Percentiles rank a stretch among this genome's conserved stretches.
phyloP scores from a whole-genome alignment of 2,888 invertebrate species.

The Ichneumoninae sp. region DNA sequence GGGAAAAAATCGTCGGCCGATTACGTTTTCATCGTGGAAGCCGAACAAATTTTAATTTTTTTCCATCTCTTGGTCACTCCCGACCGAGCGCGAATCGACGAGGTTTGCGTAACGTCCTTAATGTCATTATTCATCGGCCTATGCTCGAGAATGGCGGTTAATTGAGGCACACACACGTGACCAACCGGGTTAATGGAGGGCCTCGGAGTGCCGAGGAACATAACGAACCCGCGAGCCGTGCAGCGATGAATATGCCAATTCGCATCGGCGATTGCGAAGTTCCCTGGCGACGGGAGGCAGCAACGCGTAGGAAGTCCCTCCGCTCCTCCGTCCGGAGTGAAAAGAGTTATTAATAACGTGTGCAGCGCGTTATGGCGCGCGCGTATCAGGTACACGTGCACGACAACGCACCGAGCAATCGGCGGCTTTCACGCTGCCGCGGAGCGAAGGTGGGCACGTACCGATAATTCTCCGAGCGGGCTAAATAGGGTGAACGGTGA shows the following conservation, averaged over 20 bases:
- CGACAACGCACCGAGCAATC: conserved; percentile 25
- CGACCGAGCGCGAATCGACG: no score
- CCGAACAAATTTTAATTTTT: not conserved
- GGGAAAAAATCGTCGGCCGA: not conserved
- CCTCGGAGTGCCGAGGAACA: not conserved
- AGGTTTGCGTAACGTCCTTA: no score
- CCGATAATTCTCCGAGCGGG: conserved; percentile 24
- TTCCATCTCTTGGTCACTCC: conserved; percentile 1
- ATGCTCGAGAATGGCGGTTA: conserved; percentile 7
- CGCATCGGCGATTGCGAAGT: conserved; percentile 11
- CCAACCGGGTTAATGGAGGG: not conserved
- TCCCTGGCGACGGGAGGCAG: not conserved
- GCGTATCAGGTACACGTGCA: conserved; percentile 4
- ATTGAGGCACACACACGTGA: conserved; percentile 9
- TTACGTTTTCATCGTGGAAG: conserved; percentile 1
- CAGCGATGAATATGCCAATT: conserved; percentile 40
- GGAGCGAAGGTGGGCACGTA: conserved; percentile 26
- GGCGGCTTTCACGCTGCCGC: conserved; percentile 42
- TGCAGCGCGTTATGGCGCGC: not conserved
- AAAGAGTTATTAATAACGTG: conserved; percentile 36
- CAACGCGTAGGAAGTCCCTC: not conserved
- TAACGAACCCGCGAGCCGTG: conserved; percentile 4
- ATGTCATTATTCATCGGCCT: conserved; percentile 19
- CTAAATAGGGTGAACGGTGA: conserved; percentile 53
- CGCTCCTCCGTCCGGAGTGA: not conserved